phyloP scores from a whole-genome alignment of 2,113 vertebrate genomes.

The Athene cunicularia region DNA sequence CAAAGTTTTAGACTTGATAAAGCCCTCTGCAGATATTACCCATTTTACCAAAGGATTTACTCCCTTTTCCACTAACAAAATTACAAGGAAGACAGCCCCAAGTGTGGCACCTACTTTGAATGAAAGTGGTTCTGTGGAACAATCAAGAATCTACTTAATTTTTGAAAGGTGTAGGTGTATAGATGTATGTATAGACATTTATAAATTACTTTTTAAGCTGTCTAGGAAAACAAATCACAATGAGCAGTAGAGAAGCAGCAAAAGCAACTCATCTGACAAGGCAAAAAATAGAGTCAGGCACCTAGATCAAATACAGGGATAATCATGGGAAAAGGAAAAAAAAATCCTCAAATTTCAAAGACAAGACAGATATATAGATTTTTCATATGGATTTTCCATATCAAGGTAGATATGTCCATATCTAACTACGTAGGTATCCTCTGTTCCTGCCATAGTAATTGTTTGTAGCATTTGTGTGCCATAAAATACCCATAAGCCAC shows the following conservation, averaged over 20 bases:
- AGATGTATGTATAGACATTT: too few relatives aligned
- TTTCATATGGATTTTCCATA: neutral
- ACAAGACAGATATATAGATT: neutral
- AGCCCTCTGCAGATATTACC: neutral
- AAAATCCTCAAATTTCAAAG: neutral
- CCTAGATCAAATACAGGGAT: neutral
- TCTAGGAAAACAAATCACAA: neutral
- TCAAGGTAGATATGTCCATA: neutral
- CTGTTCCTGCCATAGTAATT: neutral
- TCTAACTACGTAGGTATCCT: neutral
- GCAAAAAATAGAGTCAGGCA: neutral
- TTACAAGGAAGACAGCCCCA: neutral
- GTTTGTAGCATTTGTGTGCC: neutral
- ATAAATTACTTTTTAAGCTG: neutral
- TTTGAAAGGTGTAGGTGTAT: neutral
- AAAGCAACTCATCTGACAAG: neutral
- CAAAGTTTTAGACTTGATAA: neutral
- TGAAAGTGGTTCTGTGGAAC: neutral
- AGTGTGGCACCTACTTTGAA: neutral
- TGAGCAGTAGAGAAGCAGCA: neutral
- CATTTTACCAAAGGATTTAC: neutral
- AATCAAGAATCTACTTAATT: neutral
- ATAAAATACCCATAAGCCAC: neutral
- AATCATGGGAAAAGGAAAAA: neutral
- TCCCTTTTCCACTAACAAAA: neutral